Base-by-base conservation (phyloP, 2,113 vertebrate species). In the Synchiropus splendidus region DNA sequence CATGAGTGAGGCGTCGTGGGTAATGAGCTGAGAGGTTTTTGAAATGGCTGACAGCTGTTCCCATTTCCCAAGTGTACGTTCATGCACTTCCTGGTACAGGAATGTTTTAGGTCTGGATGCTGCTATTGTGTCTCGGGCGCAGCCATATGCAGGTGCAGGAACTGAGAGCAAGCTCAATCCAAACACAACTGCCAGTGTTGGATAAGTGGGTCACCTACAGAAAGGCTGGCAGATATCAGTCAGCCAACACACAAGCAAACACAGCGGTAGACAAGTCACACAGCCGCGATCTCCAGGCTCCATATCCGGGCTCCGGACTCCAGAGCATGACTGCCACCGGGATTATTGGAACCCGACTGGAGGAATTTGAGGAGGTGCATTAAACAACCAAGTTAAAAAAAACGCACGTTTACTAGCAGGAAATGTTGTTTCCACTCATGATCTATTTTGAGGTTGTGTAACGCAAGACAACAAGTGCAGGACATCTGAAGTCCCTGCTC, bases 191-290 rank as follows among this genome's bases (percentile, higher is more conserved):
- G 49, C 18, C 15, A 44, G 12, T 49, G 62, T 42, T 42, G 39
- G 51, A 51, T 48, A 74, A 69, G 41, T 67, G 54, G 72, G 74
- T 75, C 61, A 73, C 51, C 60, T 51, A 64, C 41, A 66, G 48
- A 61, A 57, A 46, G 40, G 55, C 49, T 54, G 48, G 30, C 33
- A 18, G 36, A 42, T 33, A 58, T 58, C 65, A 53, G 58, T 54
- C 39, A 62, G 47, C 35, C 51, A 56, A 51, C 64, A 50, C 42
- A 38, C 39, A 40, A 14, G 12, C 8, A 17, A 14, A 30, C 32
- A 36, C 13, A 49, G 36, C 45, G 8, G 36, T 18, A 27, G 21
- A 27, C n/a, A n/a, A n/a, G n/a, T n/a, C n/a, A n/a, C 8, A 27
- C 21, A 27, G 4, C 21, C 21, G 21, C n/a, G n/a, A n/a, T n/a